Base-by-base conservation (phyloP, 2,113 vertebrate species). In the Oriolus oriolus region DNA sequence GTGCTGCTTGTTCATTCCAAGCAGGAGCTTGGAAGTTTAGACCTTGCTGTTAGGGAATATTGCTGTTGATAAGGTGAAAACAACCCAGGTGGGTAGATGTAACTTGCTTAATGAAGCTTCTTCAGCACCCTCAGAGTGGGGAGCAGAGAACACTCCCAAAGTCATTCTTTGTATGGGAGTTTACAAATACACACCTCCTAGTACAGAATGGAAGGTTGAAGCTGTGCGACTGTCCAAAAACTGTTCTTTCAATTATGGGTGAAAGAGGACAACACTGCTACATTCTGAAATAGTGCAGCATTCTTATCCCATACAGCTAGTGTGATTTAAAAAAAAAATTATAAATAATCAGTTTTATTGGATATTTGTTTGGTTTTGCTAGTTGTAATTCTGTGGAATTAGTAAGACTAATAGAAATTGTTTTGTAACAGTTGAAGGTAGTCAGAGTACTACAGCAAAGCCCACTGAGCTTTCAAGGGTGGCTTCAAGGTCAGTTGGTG, bases 401-500 rank as follows among this genome's bases (percentile, higher is more conserved):
- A 56, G 5, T 39, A 60, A 81, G 12, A 78, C 81, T 95, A 77
- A 95, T 11, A 61, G 28, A 79, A 94, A 45, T 76, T 92, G 45
- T 96, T 93, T 94, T 84, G 20, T 68, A 87, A 80, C 93, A 97
- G 94, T 42, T 89, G 97, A 92, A 65, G 95, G 84, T 88, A 91
- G 94, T 79, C 94, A 45, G 31, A 97, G 85, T 94, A 75, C 96
- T 90, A 96, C 97, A 75, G 96, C 92, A 93, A 91, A 97, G 64
- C 97, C 98, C 42, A 97, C 97, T 86, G 86, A 96, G 71, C 94
- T 95, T 91, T 89, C 97, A 89, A 96, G 92, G 94, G 74, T 97
- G 77, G 54, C 97, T 81, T 96, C 92, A 93, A 97, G 94, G 45
- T 97, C 97, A 93, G 65, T 93, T 97, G 95, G 66, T 96, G 96